These are phyloP conservation scores for Paradoxurus hermaphroditus DNA, from an alignment of 2,113 vertebrate genomes.

Conservation along the genomic window DNA sequence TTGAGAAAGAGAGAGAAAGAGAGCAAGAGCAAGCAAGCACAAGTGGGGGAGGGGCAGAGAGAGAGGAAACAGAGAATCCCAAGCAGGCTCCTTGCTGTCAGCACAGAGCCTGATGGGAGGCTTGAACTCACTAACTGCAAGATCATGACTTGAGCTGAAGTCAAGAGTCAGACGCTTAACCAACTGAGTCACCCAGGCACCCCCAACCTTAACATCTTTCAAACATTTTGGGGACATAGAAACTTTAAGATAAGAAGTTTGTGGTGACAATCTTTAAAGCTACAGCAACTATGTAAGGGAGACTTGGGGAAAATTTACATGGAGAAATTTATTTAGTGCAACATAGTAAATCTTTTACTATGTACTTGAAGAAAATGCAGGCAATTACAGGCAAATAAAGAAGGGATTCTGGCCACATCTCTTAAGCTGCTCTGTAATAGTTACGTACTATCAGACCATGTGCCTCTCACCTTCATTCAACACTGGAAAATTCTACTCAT, in stretches of 20 bases:
- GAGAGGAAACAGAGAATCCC: no score
- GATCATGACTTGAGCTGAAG: no score
- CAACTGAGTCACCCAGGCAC: no score
- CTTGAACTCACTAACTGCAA: no score
- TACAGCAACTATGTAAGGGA: background rate
- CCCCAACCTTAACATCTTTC: background rate
- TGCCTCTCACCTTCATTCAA: background rate
- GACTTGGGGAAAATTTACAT: background rate
- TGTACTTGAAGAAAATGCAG: background rate
- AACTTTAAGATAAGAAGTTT: background rate
- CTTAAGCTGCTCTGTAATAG: background rate
- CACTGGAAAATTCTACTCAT: background rate
- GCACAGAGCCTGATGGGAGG: no score
- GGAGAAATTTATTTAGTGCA: background rate
- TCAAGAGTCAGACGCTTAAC: no score
- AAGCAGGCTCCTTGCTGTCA: no score
- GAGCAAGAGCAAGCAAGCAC: no score
- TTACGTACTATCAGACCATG: background rate
- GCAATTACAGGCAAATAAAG: background rate
- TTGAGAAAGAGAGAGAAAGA: no score
- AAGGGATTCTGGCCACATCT: background rate
- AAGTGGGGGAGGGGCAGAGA: no score
- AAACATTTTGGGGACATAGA: background rate
- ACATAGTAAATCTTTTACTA: background rate
- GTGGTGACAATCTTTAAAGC: background rate